Conservation (phyloP, 2,797 vertebrate species). For the Darevskia mixta region DNA sequence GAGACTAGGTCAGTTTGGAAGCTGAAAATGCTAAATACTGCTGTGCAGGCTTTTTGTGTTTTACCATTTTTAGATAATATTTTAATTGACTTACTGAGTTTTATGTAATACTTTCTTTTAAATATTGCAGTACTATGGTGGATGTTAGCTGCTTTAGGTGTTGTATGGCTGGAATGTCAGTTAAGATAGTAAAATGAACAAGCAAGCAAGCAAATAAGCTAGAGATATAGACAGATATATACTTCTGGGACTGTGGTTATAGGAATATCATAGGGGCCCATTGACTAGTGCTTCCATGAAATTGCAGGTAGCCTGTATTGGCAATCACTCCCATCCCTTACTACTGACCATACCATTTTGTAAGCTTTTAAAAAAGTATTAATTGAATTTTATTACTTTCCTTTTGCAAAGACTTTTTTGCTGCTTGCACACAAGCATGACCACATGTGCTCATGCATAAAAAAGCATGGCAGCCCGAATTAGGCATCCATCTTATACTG, state of each 20-base stretch:
- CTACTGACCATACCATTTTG: neutral
- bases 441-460: neutral
- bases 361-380: neutral
- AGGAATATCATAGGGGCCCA: neutral
- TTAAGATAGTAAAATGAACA: neutral
- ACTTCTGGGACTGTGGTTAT: neutral
- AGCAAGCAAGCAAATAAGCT: neutral
- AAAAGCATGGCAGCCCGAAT: neutral
- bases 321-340: neutral
- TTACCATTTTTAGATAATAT: neutral
- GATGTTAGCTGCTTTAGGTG: neutral
- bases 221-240: too few relatives aligned
- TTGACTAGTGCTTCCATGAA: neutral
- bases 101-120: neutral
- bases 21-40: neutral
- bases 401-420: neutral
- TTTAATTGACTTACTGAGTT: slow-evolving; percentile 7
- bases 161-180: neutral
- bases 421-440: neutral
- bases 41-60: neutral
- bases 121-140: neutral
- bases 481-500: too few relatives aligned
- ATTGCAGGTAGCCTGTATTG: neutral
- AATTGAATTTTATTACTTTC: neutral
- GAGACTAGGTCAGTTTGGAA: neutral